Evolutionary conservation across 1,140 invertebrate genomes (phyloP).

Genomic region (Sipha flava): DNA sequence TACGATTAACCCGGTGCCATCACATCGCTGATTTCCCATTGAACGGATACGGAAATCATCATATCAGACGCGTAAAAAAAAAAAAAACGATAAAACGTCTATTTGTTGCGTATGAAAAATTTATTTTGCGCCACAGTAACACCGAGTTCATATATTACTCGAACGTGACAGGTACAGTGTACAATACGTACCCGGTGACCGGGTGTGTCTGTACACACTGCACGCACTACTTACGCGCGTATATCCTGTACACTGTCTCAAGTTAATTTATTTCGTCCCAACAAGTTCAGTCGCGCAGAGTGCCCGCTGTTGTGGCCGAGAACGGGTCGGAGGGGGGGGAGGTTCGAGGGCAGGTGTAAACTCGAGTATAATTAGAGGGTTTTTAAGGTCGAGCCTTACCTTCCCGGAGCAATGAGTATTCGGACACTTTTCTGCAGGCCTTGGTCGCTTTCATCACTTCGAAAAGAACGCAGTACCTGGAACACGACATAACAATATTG

Average conservation of each 20-base stretch:
- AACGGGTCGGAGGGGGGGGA: too few species aligned
- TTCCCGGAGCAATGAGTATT: conserved; percentile 60
- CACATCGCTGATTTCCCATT: too few species aligned
- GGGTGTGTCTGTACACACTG: not conserved
- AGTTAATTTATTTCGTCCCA: not conserved
- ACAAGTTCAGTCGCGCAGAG: not conserved
- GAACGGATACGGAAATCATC: too few species aligned
- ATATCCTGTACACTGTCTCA: too few species aligned
- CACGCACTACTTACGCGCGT: not conserved
- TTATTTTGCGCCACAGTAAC: not conserved
- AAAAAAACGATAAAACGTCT: not conserved
- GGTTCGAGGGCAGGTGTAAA: too few species aligned
- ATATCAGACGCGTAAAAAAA: too few species aligned
- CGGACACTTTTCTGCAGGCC: conserved; percentile 62
- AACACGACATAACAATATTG: conserved; percentile 44
- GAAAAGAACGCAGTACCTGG: conserved; percentile 74
- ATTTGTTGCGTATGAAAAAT: not conserved
- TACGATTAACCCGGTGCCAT: too few species aligned
- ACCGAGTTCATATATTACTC: not conserved
- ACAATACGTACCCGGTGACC: not conserved
- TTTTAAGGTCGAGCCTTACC: conserved; percentile 47
- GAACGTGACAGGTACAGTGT: not conserved
- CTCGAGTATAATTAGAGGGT: not conserved
- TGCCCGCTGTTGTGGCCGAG: too few species aligned
- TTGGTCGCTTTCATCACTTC: conserved; percentile 70